phyloP scores from a whole-genome alignment of 2,888 invertebrate species.

The Arrhopalites spinosus region DNA sequence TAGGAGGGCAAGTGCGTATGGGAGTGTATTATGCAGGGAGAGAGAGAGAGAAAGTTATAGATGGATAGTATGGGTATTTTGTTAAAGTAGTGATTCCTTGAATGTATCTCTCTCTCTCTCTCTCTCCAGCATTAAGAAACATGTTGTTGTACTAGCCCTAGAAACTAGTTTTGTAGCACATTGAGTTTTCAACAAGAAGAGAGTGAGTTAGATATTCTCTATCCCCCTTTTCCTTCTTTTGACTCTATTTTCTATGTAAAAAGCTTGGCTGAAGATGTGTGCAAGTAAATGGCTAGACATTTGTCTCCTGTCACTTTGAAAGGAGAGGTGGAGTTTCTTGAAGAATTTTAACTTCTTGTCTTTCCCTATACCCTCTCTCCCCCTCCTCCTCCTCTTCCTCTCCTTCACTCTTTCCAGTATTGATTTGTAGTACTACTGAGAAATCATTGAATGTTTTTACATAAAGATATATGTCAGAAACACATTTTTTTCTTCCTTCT shows the following conservation, averaged over 20 bases:
- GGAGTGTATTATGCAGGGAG: neutral
- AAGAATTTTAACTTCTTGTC: constrained; percentile 34
- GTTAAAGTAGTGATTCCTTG: constrained; percentile 7
- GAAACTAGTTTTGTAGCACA: neutral
- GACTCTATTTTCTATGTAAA: constrained; percentile 16
- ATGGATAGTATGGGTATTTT: neutral
- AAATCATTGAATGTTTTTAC: constrained; percentile 21
- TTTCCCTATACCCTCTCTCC: neutral
- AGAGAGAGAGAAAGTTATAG: neutral
- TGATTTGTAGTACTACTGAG: constrained; percentile 27
- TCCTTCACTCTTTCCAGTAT: constrained; percentile 12
- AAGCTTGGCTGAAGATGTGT: constrained; percentile 20
- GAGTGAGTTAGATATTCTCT: neutral
- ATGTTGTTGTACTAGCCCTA: neutral
- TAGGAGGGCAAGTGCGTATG: neutral
- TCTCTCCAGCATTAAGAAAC: neutral
- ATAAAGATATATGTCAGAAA: constrained; percentile 26
- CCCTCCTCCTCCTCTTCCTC: neutral
- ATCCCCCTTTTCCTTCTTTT: neutral
- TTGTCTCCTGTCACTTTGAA: constrained; percentile 40
- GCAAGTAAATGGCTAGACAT: constrained; percentile 39
- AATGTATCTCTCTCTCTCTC: neutral
- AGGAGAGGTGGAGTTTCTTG: constrained; percentile 32
- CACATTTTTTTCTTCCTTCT: constrained; percentile 18
- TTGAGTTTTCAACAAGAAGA: neutral